Conservation (phyloP, 2,113 vertebrate genomes). For the Oreochromis aureus region DNA sequence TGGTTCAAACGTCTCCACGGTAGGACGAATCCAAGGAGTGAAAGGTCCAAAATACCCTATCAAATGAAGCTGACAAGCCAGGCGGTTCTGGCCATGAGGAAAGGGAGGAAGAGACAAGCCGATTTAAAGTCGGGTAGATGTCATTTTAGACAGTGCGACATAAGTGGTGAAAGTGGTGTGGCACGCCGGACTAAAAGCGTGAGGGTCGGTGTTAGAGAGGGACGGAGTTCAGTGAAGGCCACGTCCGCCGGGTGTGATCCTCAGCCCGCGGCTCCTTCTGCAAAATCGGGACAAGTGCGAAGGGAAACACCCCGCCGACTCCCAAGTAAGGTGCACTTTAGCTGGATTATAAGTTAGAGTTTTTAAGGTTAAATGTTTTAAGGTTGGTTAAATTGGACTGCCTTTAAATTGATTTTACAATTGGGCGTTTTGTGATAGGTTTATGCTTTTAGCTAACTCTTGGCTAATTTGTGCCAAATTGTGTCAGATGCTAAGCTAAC, state of each 20-base stretch:
- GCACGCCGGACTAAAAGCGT: neutral
- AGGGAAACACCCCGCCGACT: neutral
- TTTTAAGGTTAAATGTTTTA: neutral
- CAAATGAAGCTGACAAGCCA: neutral
- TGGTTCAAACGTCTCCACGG: neutral
- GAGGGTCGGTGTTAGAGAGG: neutral
- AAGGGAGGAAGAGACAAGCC: no score
- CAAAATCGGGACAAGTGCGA: neutral
- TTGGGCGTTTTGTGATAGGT: neutral
- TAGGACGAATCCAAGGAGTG: neutral
- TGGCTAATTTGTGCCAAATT: neutral
- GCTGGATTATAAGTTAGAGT: neutral
- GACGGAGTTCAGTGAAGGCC: neutral
- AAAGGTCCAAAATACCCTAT: neutral
- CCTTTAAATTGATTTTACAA: neutral
- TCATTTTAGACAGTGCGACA: fast-evolving
- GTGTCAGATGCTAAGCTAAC: constrained; percentile 8
- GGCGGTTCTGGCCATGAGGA: neutral
- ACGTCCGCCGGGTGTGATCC: neutral
- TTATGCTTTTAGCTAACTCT: neutral
- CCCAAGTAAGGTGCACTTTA: constrained; percentile 11
- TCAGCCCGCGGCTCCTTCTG: neutral
- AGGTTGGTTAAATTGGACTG: neutral
- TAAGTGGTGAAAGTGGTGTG: neutral
- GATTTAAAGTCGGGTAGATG: neutral